phyloP scores from a whole-genome alignment of 2,888 invertebrate species.

The Harmothoe impar region DNA sequence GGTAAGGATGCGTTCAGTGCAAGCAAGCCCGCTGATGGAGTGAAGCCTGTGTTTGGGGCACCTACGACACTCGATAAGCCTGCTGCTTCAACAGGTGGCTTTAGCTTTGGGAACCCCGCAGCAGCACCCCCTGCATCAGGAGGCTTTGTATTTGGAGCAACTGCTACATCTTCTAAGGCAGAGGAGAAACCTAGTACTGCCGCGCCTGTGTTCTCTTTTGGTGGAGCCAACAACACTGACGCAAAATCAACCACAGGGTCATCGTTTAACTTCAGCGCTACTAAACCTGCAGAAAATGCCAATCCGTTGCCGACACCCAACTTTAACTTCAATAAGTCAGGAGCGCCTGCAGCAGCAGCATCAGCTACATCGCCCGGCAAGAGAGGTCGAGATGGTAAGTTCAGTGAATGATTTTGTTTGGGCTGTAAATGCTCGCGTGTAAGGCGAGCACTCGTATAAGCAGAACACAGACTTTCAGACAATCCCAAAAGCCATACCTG shows the following conservation, averaged over 20 bases:
- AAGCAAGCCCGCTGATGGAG: not conserved
- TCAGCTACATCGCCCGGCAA: not conserved
- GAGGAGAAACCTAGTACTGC: constrained; percentile 35
- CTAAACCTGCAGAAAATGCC: not conserved
- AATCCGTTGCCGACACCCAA: not conserved
- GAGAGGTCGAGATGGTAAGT: constrained; percentile 40
- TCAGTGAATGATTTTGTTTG: not conserved
- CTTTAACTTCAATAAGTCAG: constrained; percentile 41
- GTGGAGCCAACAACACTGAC: not conserved
- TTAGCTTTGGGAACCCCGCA: not conserved
- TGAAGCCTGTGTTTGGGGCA: constrained; percentile 31
- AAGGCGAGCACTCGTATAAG: no score
- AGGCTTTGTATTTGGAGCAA: constrained; percentile 22
- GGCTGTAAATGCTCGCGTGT: no score
- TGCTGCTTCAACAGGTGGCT: not conserved
- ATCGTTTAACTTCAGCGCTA: not conserved
- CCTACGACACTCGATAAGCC: not conserved
- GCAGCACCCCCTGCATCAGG: not conserved
- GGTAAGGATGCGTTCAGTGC: not conserved
- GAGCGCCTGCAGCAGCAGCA: not conserved
- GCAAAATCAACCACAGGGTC: not conserved
- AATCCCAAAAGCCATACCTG: no score
- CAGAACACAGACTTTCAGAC: no score
- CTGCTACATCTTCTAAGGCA: not conserved
- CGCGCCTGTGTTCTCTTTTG: constrained; percentile 39